A percentile compares a stretch with the other conserved stretches of the same genome.
These are phyloP conservation scores for Acrocyrtus sp. DNA, from an alignment of 2,888 invertebrate species.

Conservation along the genomic window DNA sequence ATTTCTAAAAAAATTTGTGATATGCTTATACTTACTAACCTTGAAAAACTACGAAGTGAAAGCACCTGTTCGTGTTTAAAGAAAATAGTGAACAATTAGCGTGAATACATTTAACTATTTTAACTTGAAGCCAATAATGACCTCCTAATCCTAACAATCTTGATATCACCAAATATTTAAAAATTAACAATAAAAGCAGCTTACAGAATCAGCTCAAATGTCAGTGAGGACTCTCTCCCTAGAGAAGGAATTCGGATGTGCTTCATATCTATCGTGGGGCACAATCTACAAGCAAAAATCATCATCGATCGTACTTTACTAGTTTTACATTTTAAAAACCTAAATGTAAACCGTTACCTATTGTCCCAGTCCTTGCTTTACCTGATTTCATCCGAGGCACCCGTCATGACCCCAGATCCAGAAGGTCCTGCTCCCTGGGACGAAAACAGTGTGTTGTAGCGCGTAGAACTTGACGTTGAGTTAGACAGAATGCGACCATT, in stretches of 20 bases:
- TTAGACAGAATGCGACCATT: constrained; percentile 32
- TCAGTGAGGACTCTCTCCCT: constrained; percentile 54
- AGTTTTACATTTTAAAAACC: no score
- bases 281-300: constrained; percentile 23
- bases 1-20: no score
- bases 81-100: no score
- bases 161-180: no score
- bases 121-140: no score
- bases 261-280: constrained; percentile 58
- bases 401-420: constrained; percentile 30
- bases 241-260: constrained; percentile 60
- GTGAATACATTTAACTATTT: no score
- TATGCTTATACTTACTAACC: no score
- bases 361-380: background rate
- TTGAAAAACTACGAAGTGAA: constrained; percentile 64
- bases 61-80: no score
- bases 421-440: constrained; percentile 10
- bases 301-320: no score
- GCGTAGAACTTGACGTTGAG: constrained; percentile 10
- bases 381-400: constrained; percentile 42
- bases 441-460: constrained; percentile 28
- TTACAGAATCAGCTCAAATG: constrained; percentile 58
- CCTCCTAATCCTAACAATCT: no score
- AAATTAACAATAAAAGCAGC: no score
- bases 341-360: background rate